Base-by-base conservation (phyloP, 2,888 invertebrate genomes). In the Clepsis dumicolana region DNA sequence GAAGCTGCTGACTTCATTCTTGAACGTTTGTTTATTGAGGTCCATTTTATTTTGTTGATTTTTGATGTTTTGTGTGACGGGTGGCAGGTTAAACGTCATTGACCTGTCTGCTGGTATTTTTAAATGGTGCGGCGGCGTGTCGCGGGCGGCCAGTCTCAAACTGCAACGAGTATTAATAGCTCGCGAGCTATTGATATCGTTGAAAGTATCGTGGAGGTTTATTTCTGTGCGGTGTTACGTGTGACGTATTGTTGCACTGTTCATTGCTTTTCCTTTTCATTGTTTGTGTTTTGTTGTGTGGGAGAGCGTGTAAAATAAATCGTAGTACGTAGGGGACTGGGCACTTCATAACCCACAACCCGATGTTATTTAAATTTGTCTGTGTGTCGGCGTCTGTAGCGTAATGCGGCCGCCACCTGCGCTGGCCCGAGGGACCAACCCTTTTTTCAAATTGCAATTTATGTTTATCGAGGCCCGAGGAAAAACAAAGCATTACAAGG, bases 81-180 rank as follows among this genome's bases (percentile, higher is more conserved):
- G 72, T 86, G 79, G 82, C 88, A 84, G 85, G 86, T 83, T 81
- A 76, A 79, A 84, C 84, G 93, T 91, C 93, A 90, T 85, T 85
- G 89, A 85, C 83, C 87, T 82, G 88, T 84, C 87, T 79, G 75
- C 68, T 77, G 80, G 79, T 89, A 88, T 89, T 90, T 90, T 88
- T 84, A 88, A 85, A 75, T 79, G 80, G 73, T 77, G 79, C 75
- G 75, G 76, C 75, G 79, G 80, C 76, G 64, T 76, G 75, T 61
- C 71, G 62, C 54, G 14, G 10, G 29, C 56, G 35, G 90, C 90
- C 90, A 89, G 89, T 83, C 75, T 76, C 78, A 75, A 77, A 74
- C 76, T 81, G 84, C 84, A 90, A 84, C 80, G 84, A 89, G 89
- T 86, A 82, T 81, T 81, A 74, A 76, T 86, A 84, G 81, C 80